Evolutionary conservation across 2,888 invertebrate genomes (phyloP), one percentile per base, ranked within the genome.

Genomic region (Drosophila dives): DNA sequence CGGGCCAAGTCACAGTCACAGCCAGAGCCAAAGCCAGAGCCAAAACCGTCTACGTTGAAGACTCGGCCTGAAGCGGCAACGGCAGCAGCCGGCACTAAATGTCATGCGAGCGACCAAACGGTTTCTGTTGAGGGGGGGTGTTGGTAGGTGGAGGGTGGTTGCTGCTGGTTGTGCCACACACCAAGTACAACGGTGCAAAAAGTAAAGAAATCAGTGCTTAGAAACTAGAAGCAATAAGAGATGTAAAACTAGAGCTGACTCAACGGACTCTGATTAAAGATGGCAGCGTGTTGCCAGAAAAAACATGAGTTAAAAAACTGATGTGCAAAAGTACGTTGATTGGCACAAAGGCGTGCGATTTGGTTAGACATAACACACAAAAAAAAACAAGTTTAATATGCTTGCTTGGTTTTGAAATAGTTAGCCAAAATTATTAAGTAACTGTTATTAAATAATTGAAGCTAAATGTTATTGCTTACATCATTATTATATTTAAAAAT

Each of bases 41-140:
- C 32, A 53, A 36, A 45, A 54, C 62, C 55, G 72, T 72, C 80
- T 72, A 48, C 70, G 67, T 68, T 66, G 75, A 86, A 81, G 75
- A 78, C 65, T 74, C 58, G 54, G 63, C 60, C 64, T 53, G 65
- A 86, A 75, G 74, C 72, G 26, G 60, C 70, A 74, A 20, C 71
- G 48, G 53, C 80, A 78, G 64, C 84, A 87, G 77, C 82, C 77
- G 83, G 86, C 86, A 88, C 75, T 85, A 89, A 85, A 90, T 85
- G 85, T 85, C 85, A 85, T 69, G 83, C 77, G 53, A 85, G 77
- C 80, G 53, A 82, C 65, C 68, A 72, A 89, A 81, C 85, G 79
- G 76, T 78, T 81, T 74, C 54, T 64, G 61, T 45, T 29, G 23
- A n/a, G 23, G 38, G 23, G 32, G 33, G 42, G 48, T 38, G 38